Evolutionary conservation across 1,140 invertebrate genomes (phyloP), one percentile per base, ranked within the genome.

Genomic region (Drosophila repleta): DNA sequence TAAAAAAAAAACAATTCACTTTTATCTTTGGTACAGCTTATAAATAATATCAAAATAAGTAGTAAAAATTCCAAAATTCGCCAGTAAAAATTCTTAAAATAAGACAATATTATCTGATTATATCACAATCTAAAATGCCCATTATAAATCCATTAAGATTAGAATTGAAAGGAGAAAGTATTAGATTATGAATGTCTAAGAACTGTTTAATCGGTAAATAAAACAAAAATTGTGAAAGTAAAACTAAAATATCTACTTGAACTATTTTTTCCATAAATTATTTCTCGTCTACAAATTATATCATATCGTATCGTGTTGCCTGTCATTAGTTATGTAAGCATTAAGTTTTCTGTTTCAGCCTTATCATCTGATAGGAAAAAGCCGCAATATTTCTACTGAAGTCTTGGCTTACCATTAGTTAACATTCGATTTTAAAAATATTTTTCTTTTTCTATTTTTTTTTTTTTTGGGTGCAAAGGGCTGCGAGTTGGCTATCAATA

Each of bases 381-480:
- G 46, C 18, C 24, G 6, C 32, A 18, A 26, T 37, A 45, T 17
- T 43, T 41, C 20, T 17, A 39, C 55, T 35, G 49, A 67, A 66
- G 64, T 72, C 64, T 55, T 66, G 69, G 65, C 61, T 56, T 57
- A 51, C 48, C 52, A 24, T 57, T 61, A 53, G 53, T 58, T 58
- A 74, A 81, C 73, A 41, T 66, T 57, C 74, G 57, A 45, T 60
- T 64, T 66, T 66, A 58, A 11, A 35, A 35, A 11, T 65, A 21
- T 18, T 66, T 65, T 60, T 37, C 64, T 26, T 56, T n/a, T n/a
- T n/a, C n/a, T 37, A 2, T 41, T 6, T 4, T 41, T 41, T 41
- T 17, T 41, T 52, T 64, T 29, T 71, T 58, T 29, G 24, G 29
- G 49, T 57, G 66, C 79, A 73, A 73, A 73, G 70, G 69, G 64